A percentile compares a stretch with the other conserved stretches of the same genome.
These are phyloP conservation scores for Oreochromis grahami DNA, from an alignment of 2,797 vertebrate species.

Conservation along the genomic window DNA sequence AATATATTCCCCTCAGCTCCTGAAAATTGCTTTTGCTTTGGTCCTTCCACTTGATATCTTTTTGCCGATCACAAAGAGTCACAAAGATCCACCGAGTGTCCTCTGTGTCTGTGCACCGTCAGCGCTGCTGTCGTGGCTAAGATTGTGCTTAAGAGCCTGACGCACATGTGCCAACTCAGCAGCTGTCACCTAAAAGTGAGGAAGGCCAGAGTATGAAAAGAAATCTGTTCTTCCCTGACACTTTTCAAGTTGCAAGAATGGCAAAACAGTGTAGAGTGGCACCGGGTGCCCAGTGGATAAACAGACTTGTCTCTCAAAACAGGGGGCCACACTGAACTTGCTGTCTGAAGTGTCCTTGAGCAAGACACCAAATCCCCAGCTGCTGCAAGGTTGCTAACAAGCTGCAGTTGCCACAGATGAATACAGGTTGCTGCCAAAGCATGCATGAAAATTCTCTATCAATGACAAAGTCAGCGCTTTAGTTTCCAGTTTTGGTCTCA, in stretches of 20 bases:
- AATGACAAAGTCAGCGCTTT: neutral
- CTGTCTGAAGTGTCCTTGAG: conserved; percentile 28
- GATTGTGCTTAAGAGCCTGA: conserved; percentile 50
- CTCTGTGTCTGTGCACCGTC: conserved; percentile 54
- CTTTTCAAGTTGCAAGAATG: conserved; percentile 51
- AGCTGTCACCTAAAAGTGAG: conserved; percentile 58
- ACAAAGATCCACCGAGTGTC: conserved; percentile 42
- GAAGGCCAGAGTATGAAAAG: conserved; percentile 41
- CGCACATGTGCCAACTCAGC: conserved; percentile 65
- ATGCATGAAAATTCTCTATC: neutral
- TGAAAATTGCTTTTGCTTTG: conserved; percentile 64
- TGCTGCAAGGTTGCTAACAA: neutral
- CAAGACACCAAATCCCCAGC: neutral
- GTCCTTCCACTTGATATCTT: conserved; percentile 63
- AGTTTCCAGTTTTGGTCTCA: neutral
- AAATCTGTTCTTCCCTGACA: conserved; percentile 43
- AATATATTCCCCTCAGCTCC: conserved; percentile 55
- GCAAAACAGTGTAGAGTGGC: conserved; percentile 38
- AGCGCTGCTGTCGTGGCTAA: conserved; percentile 52
- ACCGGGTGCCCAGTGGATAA: conserved; percentile 22
- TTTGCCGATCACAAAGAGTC: conserved; percentile 59
- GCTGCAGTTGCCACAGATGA: neutral
- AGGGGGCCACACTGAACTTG: neutral
- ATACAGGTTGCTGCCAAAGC: neutral
- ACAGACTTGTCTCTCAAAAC: conserved; percentile 14